Base-by-base conservation (phyloP, 1,140 invertebrate genomes). In the Acromyrmex echinatior region DNA sequence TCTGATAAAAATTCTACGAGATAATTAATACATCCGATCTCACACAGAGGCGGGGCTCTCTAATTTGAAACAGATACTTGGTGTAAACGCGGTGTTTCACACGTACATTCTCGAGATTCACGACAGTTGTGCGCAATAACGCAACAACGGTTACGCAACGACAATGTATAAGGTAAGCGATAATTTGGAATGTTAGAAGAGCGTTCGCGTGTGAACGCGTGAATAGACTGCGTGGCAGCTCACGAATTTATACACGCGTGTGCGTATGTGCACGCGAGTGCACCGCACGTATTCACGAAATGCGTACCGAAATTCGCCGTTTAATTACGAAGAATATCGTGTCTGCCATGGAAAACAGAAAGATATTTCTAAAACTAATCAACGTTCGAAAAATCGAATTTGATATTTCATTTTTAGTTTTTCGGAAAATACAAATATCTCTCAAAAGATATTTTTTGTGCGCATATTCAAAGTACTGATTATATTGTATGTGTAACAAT, bases 141-240 rank as follows among this genome's bases (percentile, higher is more conserved):
- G 45, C n/a, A 81, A 70, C 39, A 89, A 89, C 31, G 18, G 31
- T 88, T 88, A 31, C 58, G 74, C 87, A 88, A 89, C 53, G 12
- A 70, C 81, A 21, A 74, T 84, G 66, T 62, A n/a, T n/a, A 70
- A 85, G 35, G 25, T 53, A 51, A 16, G 31, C 58, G 65, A 65
- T 28, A 85, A 89, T 88, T 89, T 28, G 73, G 74, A 88, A 88
- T 86, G 71, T 51, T 58, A 25, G n/a, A 66, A 79, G 66, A 45
- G 35, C 31, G 65, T 71, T 73, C 71, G 31, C 49, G 65, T 31
- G 49, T 31, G 49, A 35, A 25, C 78, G 28, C 53, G 86, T 87
- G 87, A n/a, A 87, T 90, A 94, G 92, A 94, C 91, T 91, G 94
- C 92, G 90, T 92, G 93, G 93, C 93, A 92, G 92, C 92, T 73